Base-by-base conservation (phyloP, 2,113 vertebrate genomes). In the Indri indri region DNA sequence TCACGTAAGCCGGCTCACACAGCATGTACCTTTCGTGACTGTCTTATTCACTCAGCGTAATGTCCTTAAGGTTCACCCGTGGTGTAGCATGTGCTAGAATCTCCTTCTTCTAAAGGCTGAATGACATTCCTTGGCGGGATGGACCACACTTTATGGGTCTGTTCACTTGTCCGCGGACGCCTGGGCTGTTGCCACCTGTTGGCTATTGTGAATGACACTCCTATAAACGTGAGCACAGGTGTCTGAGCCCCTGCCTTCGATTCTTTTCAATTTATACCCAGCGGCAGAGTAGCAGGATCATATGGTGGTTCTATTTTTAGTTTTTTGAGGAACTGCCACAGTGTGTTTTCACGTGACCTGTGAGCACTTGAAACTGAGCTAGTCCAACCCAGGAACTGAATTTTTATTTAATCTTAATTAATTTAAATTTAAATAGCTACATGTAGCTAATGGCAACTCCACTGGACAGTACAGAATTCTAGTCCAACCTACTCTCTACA, bases 41-140 rank as follows among this genome's bases (percentile, higher is more conserved):
- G 61, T 30, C 8, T 20, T 9, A 30, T 42, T 79, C 45, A 7
- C 61, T 10, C 1, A 18, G 45, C 32, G 8, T 3, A 13, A 7
- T 0, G 6, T 1, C 82, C 18, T 42, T 32, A 6, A 17, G 70
- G 30, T 22, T 32, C 3, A 37, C 0, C 14, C 14, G 1, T 0
- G 6, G 3, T 13, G 30, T 0, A 1, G 54, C 27, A 6, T 0
- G 34, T 5, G n/a, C 6, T 66, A 14, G 30, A 6, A 45, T 0
- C 3, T 18, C 88, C 30, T 32, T 42, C 61, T 45, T 7, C 18
- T 22, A 0, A 32, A 23, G 81, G 59, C 52, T 34, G 5, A 8
- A 16, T 11, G 3, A 14, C 37, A 37, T 2, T 52, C 47, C n/a
- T 20, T 0, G 25, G 4, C 0, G 1, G 34, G 4, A 0, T 3